Conservation (phyloP, 2,113 vertebrate species). For the Dolichallabes microphthalmus region DNA sequence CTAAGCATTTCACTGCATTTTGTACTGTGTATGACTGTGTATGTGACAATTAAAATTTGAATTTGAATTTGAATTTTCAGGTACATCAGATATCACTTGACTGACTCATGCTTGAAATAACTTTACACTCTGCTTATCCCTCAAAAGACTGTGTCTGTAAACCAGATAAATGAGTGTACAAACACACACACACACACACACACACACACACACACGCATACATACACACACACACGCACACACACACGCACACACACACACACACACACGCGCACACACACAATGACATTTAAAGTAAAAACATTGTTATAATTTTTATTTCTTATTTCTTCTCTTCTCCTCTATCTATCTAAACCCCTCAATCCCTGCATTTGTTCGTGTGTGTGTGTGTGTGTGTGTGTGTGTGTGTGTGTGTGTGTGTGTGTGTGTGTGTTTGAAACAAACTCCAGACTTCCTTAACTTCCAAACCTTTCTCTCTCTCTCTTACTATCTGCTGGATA, state of each 20-base stretch:
- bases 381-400: too few species aligned
- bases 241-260: not conserved
- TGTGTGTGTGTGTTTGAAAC: not conserved
- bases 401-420: too few species aligned
- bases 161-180: not conserved
- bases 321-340: not conserved
- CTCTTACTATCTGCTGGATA: not conserved
- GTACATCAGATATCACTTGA: not conserved
- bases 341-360: not conserved
- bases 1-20: too few species aligned
- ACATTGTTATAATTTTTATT: too few species aligned
- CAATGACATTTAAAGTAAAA: not conserved
- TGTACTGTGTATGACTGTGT: too few species aligned
- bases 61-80: too few species aligned
- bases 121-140: not conserved
- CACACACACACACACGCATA: not conserved
- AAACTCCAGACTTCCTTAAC: not conserved
- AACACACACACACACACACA: not conserved
- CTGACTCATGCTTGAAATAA: not conserved
- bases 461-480: not conserved
- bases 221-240: not conserved
- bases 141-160: not conserved
- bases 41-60: too few species aligned
- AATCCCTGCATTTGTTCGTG: not conserved
- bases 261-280: not conserved